phyloP scores from a whole-genome alignment of 2,888 invertebrate species.

The Mayetiola destructor region DNA sequence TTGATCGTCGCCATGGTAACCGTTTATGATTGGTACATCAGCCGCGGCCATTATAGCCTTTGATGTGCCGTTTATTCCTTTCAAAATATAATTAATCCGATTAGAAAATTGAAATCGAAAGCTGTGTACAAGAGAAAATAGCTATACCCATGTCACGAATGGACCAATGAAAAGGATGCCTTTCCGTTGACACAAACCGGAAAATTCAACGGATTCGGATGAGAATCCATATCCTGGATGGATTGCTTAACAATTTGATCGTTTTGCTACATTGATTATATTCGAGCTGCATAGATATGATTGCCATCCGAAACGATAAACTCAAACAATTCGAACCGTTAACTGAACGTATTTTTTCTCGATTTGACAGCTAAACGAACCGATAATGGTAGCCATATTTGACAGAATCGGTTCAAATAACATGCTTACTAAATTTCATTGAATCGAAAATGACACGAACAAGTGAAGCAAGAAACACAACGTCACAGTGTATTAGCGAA shows the following conservation, averaged over 20 bases:
- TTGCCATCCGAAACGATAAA: conserved; percentile 30
- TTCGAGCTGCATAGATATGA: conserved; percentile 80
- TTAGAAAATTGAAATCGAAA: too few relatives aligned
- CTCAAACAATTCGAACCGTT: not conserved
- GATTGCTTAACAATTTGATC: conserved; percentile 73
- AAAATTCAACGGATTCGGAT: conserved; percentile 96
- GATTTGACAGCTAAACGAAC: not conserved
- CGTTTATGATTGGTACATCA: conserved; percentile 81
- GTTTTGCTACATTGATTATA: conserved; percentile 69
- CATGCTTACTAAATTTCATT: too few relatives aligned
- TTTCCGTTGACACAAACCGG: conserved; percentile 66
- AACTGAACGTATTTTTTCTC: not conserved
- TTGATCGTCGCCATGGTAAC: conserved; percentile 86
- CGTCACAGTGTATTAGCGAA: conserved; percentile 14
- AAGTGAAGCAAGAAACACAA: conserved; percentile 11
- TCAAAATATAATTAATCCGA: too few relatives aligned
- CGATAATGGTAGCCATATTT: too few relatives aligned
- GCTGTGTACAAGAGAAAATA: not conserved
- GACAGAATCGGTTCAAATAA: too few relatives aligned
- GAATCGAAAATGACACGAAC: not conserved
- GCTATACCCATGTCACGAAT: conserved; percentile 78
- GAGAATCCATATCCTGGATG: conserved; percentile 99
- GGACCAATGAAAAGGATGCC: conserved; percentile 90
- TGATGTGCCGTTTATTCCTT: conserved; percentile 79
- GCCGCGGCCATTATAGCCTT: conserved; percentile 83